Evolutionary conservation across 2,797 vertebrate species (phyloP).

Genomic region (Cossypha polioptera): DNA sequence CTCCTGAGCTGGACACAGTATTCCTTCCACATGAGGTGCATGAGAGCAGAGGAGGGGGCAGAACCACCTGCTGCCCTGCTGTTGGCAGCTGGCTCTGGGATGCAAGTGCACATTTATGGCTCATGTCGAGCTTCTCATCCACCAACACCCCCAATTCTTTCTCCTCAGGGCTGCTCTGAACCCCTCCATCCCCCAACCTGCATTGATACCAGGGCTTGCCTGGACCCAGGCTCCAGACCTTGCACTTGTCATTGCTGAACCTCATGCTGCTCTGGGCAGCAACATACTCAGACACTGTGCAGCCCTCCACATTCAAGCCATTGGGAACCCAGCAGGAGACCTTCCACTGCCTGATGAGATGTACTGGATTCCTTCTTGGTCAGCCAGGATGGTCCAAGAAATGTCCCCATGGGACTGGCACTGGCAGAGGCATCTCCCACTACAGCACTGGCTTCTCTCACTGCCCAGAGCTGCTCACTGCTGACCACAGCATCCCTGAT

Average conservation of each 20-base stretch:
- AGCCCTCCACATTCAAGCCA: neutral
- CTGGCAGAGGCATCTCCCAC: rapidly evolving
- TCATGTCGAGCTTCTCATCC: neutral
- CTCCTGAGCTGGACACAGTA: neutral
- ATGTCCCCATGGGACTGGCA: rapidly evolving
- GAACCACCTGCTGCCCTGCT: neutral
- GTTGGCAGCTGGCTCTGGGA: rapidly evolving
- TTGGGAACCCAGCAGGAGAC: neutral
- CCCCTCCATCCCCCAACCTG: neutral
- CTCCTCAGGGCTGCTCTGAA: neutral
- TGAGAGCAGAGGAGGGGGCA: neutral
- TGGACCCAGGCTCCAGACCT: neutral
- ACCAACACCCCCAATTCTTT: neutral
- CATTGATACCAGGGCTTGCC: neutral
- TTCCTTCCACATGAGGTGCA: neutral
- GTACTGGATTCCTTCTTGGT: neutral
- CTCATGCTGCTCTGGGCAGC: neutral
- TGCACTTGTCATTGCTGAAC: neutral
- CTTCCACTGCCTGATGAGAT: neutral
- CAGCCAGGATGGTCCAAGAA: neutral
- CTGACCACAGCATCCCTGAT: neutral
- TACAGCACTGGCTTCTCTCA: neutral
- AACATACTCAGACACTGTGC: neutral
- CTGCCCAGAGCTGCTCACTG: conserved; percentile 47
- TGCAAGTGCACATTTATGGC: rapidly evolving